phyloP scores from a whole-genome alignment of 2,888 invertebrate species.

The Lasioglossum malachurum region DNA sequence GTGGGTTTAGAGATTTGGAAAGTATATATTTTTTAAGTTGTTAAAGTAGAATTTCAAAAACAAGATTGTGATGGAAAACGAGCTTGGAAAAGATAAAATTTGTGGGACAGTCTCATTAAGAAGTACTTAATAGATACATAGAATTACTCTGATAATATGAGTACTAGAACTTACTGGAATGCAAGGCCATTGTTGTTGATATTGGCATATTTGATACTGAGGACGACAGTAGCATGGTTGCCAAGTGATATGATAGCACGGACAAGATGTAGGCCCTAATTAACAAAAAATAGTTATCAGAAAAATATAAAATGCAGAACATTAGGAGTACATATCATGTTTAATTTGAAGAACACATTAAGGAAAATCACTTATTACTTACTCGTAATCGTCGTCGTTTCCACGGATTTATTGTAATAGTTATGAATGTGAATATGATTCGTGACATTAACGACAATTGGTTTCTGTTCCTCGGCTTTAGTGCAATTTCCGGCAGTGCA shows the following conservation, averaged over 20 bases:
- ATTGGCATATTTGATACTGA: constrained; percentile 29
- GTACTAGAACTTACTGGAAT: constrained; percentile 25
- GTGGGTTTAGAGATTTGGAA: too few species aligned
- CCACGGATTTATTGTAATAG: constrained; percentile 45
- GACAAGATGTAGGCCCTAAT: not conserved
- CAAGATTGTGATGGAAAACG: too few species aligned
- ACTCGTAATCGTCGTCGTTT: not conserved
- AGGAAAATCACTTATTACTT: not conserved
- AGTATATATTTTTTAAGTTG: too few species aligned
- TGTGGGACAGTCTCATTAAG: too few species aligned
- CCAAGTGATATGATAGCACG: not conserved
- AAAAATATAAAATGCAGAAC: not conserved
- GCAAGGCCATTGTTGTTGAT: constrained; percentile 70
- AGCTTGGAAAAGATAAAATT: too few species aligned
- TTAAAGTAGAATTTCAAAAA: too few species aligned
- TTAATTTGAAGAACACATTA: not conserved
- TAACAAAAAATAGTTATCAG: not conserved
- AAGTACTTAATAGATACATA: not conserved
- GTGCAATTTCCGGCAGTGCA: constrained; percentile 58
- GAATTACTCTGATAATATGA: not conserved
- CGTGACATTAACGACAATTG: constrained; percentile 72
- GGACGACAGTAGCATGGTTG: constrained; percentile 1
- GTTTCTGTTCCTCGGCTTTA: fast-evolving
- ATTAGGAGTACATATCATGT: not conserved
- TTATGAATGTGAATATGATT: constrained; percentile 76